Percentiles rank a stretch among this genome's conserved stretches.
Evolutionary conservation across 1,140 invertebrate genomes (phyloP).

Genomic region (Drosophila equinoxialis): DNA sequence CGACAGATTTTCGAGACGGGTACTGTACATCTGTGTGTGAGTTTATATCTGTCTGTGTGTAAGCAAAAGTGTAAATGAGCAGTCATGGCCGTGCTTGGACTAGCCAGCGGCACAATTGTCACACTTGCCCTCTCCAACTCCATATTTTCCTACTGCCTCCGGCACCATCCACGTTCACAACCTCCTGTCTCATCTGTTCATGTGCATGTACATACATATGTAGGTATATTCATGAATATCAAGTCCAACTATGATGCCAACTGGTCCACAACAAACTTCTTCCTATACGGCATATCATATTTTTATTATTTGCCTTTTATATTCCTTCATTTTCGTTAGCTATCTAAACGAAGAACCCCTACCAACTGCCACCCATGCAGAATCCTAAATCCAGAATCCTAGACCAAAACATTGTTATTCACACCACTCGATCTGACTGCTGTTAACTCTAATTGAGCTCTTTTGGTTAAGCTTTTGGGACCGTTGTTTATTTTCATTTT

Average conservation of each 20-base stretch:
- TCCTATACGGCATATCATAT: constrained; percentile 53
- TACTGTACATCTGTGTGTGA: constrained; percentile 14
- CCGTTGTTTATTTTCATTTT: not conserved
- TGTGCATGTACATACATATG: constrained; percentile 20
- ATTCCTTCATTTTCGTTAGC: not conserved
- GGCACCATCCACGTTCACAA: not conserved
- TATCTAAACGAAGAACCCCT: not conserved
- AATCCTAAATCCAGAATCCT: too few relatives aligned
- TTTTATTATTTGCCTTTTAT: constrained; percentile 66
- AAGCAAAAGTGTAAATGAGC: constrained; percentile 74
- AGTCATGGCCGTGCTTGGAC: constrained; percentile 56
- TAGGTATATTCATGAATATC: constrained; percentile 41
- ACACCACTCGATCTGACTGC: constrained; percentile 3
- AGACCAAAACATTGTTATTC: not conserved
- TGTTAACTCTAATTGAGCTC: constrained; percentile 55
- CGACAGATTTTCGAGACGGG: constrained; percentile 62
- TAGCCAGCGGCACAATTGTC: constrained; percentile 69
- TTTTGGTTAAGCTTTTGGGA: constrained; percentile 30
- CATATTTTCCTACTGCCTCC: not conserved
- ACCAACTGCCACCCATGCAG: not conserved
- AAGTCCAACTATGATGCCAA: constrained; percentile 37
- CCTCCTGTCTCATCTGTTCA: not conserved
- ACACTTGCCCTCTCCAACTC: constrained; percentile 38
- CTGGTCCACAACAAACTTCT: constrained; percentile 32
- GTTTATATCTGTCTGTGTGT: constrained; percentile 38